Evolutionary conservation across 2,797 vertebrate genomes (phyloP).

Genomic region (Danio kyathit): DNA sequence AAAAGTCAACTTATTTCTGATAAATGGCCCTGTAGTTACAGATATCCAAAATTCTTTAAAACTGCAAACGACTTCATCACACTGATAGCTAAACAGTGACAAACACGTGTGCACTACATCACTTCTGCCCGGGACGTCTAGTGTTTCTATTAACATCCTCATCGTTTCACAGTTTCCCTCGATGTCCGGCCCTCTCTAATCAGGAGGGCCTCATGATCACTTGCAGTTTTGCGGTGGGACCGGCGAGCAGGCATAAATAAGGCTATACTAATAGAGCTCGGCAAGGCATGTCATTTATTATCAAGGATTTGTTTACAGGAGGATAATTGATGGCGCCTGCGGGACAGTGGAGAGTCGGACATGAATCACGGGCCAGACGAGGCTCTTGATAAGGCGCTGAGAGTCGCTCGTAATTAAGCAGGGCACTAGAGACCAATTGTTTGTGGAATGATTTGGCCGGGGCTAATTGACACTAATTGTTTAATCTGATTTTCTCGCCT

Average conservation of each 20-base stretch:
- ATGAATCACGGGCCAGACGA: conserved; percentile 92
- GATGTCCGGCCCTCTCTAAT: conserved; percentile 63
- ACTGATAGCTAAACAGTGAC: not conserved
- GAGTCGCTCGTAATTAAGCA: conserved; percentile 98
- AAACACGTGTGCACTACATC: conserved; percentile 14
- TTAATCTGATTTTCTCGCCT: conserved; percentile 99
- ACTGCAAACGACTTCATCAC: not conserved
- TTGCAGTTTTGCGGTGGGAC: conserved; percentile 60
- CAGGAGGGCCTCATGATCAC: conserved; percentile 68
- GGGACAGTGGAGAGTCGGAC: conserved; percentile 93
- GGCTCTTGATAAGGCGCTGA: conserved; percentile 93
- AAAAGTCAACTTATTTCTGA: not conserved
- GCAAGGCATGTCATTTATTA: conserved; percentile 81
- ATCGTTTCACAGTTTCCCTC: conserved; percentile 36
- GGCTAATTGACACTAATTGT: conserved; percentile 99
- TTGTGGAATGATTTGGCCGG: conserved; percentile 96
- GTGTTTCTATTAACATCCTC: conserved; percentile 43
- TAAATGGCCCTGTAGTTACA: not conserved
- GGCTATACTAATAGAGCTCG: conserved; percentile 81
- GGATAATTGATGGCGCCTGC: conserved; percentile 98
- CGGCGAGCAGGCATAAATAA: conserved; percentile 73
- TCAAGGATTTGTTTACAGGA: conserved; percentile 93
- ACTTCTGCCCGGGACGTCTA: not conserved
- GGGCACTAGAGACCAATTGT: conserved; percentile 99
- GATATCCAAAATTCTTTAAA: not conserved